Evolutionary conservation across 92 coral and sea anemone species (phyloP), one percentile per base, ranked within the genome.

Genomic region (Epizoanthus illoricatus): DNA sequence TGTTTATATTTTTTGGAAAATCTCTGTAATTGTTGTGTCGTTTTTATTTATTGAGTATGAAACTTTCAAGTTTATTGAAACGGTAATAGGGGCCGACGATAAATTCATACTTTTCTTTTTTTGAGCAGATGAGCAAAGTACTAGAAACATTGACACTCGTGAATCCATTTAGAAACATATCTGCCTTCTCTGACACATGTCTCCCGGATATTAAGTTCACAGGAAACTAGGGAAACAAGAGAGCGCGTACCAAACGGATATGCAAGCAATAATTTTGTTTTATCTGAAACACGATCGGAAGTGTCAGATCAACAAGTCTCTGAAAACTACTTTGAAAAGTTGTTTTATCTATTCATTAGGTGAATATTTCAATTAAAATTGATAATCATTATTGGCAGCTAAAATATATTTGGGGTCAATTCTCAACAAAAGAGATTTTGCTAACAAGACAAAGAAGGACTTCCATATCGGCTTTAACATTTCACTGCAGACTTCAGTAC

Each of bases 341-440:
- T 59, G 15, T 19, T 58, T 59, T 59, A 33, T 75, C 66, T 36
- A 36, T 59, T 75, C 61, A 59, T 19, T 55, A 56, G 62, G 45
- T 17, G 16, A 75, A 59, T 59, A 43, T 40, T 75, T 60, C 24
- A 20, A 59, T 33, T 24, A 60, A 40, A 42, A 75, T 33, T 40
- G 67, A 76, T 78, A n/a, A 42, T 21, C 43, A 21, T 78, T 42
- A 62, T 21, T 78, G 56, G 47, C 64, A 60, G 81, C 45, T 36
- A 11, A 43, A 45, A 64, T 78, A 11, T 59, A 18, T 78, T 20
- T 19, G 5, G 17, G 40, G 47, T 20, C 52, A 66, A 63, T 43
- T 21, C 56, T 78, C 3, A 64, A 62, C 71, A 78, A 64, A 45
- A 45, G 43, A 24, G 65, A 11, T 10, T 62, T 78, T 78, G 61